Percentiles rank a stretch among this genome's conserved stretches.
Evolutionary conservation across 2,797 vertebrate species (phyloP).

Genomic region (Diceros bicornis): DNA sequence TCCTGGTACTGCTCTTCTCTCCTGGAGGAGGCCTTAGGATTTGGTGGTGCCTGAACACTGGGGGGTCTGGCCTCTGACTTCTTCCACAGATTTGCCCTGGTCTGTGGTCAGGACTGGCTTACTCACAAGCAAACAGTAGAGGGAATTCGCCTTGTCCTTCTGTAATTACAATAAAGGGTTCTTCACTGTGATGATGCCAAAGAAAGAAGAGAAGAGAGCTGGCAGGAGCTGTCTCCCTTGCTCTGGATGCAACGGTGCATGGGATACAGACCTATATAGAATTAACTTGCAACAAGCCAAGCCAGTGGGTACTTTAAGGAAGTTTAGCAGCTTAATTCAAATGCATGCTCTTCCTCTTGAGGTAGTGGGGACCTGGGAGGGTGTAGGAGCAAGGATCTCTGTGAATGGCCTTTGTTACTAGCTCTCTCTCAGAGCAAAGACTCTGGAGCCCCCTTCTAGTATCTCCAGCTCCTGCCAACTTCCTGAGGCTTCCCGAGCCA

Average conservation of each 20-base stretch:
- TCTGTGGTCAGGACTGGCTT: background rate
- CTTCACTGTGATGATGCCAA: background rate
- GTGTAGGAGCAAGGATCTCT: background rate
- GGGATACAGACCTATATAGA: background rate
- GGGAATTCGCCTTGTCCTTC: background rate
- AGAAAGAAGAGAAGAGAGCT: background rate
- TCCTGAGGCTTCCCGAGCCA: background rate
- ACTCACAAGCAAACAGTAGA: background rate
- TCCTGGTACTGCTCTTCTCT: background rate
- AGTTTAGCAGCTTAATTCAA: background rate
- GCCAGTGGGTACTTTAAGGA: background rate
- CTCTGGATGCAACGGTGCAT: background rate
- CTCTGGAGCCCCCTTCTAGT: background rate
- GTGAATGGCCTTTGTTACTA: background rate
- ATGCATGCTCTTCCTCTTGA: accelerated
- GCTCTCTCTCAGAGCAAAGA: background rate
- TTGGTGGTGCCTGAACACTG: background rate
- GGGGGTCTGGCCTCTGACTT: background rate
- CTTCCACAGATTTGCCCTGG: background rate
- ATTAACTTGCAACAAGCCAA: too few species aligned
- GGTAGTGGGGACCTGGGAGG: background rate
- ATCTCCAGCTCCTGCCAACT: background rate
- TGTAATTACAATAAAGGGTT: background rate
- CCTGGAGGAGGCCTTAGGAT: background rate
- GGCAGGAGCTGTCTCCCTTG: background rate